Evolutionary conservation across 2,888 invertebrate species (phyloP), one percentile per base, ranked within the genome.

Genomic region (Gerosis bhagava): DNA sequence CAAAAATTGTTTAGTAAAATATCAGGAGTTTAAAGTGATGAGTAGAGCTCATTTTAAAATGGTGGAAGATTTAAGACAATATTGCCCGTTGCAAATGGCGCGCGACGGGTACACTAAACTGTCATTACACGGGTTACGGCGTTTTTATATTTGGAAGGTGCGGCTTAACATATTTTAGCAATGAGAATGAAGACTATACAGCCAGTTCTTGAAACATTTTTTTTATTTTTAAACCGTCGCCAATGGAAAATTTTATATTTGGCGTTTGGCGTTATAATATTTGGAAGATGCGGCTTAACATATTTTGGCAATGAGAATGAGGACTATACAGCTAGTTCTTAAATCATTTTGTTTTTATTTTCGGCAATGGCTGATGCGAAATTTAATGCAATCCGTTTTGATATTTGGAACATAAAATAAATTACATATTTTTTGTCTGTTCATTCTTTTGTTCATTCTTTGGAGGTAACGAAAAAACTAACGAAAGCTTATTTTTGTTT

Each of bases 51-150:
- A 53, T 36, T 2, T 40, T 59, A 65, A 16, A 53, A 48, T 73
- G 77, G 79, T 52, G 46, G 42, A 16, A 53, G 52, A 50, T 60
- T 62, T 56, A 73, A n/a, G 75, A 78, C 78, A 77, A 78, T 77
- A 77, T 71, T 65, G 67, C 58, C 61, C 54, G 60, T 57, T 60
- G 71, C 76, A 83, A 86, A 84, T 83, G 82, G 77, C 68, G 72
- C 74, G 74, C 69, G 73, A 76, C 82, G 77, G 62, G 67, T 74
- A 73, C 75, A 74, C 79, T 80, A 83, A 83, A 81, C 76, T 70
- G 80, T 78, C 83, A 81, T 84, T 84, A 83, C 77, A 80, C 76
- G 77, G 78, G 77, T 77, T 81, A 78, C 69, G 66, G 70, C 66
- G 69, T 79, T 80, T 81, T 83, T 83, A 77, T 78, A 78, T 77